phyloP scores from a whole-genome alignment of 2,113 vertebrate species.

The Ciconia maguari region DNA sequence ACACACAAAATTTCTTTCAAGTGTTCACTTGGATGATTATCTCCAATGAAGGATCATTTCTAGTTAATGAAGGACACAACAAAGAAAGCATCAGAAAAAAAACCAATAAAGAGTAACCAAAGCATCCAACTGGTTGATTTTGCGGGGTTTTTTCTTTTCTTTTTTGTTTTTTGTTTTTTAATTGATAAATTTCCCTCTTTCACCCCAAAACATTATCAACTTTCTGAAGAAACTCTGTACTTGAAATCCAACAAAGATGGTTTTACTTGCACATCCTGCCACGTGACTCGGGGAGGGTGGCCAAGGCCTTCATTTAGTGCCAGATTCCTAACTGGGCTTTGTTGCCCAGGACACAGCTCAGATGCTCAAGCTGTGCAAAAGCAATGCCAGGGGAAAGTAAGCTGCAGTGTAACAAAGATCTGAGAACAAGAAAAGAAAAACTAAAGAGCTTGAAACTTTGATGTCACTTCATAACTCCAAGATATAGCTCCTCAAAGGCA shows the following conservation, averaged over 20 bases:
- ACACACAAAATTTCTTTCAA: not conserved
- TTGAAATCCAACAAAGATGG: not conserved
- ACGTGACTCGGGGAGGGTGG: not conserved
- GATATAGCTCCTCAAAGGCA: not conserved
- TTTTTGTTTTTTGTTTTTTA: not conserved
- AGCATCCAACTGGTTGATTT: not conserved
- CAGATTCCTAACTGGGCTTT: not conserved
- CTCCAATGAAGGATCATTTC: not conserved
- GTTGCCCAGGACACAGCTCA: not conserved
- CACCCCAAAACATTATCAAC: not conserved
- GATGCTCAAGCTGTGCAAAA: not conserved
- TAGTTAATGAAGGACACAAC: not conserved
- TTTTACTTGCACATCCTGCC: not conserved
- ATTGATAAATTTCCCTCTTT: not conserved
- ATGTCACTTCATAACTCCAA: not conserved
- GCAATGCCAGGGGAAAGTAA: not conserved
- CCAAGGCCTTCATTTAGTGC: not conserved
- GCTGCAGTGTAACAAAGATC: not conserved
- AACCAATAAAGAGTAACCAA: not conserved
- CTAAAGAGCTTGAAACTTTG: not conserved
- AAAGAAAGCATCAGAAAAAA: not conserved
- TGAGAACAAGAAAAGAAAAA: not conserved
- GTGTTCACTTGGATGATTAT: not conserved
- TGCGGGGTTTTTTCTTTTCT: not conserved
- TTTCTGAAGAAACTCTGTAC: not conserved